Base-by-base conservation (phyloP, 2,888 invertebrate species). In the Alentia gelatinosa region DNA sequence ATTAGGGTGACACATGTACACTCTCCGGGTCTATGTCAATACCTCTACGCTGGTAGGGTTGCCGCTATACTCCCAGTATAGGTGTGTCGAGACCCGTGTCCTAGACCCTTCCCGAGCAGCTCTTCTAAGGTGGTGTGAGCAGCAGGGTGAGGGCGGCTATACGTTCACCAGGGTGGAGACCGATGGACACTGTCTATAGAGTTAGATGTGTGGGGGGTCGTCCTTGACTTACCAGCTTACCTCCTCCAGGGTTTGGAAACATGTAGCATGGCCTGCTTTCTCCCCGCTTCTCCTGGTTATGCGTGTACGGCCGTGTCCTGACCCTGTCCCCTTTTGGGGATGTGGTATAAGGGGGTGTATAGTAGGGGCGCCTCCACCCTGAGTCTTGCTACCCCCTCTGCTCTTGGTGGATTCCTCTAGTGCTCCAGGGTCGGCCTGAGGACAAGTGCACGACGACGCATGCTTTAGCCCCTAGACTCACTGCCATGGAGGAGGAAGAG, bases 401-500 rank as follows among this genome's bases (percentile, higher is more conserved):
- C n/a, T n/a, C n/a, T n/a, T n/a, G 56, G 56, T 12, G 68, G 30
- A 30, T 68, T 68, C 68, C 26, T 68, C 68, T 30, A 30, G 68
- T 68, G 68, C 68, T 68, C 68, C 68, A 68, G 68, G 68, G 68
- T 68, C 68, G 68, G 1, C 68, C 68, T 30, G 68, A 30, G 68
- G 68, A 68, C 68, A 68, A 68, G 68, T 68, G 68, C 68, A 68
- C 12, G 33, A 15, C 26, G 68, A 56, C 68, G 1, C 4, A 30
- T 15, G 74, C n/a, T 19, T 33, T 33, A 33, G 30, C 74, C 12
- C 74, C 74, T 4, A 4, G 7, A 4, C 74, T 33, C 30, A 4
- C 74, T 19, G 19, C 47, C 9, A 19, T 47, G 47, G 47, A 47
- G 47, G 47, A 47, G 47, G 47, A 47, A 19, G 47, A 19, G 19